These are phyloP conservation scores for Columba guinea DNA, from an alignment of 2,797 vertebrate species.

Conservation along the genomic window DNA sequence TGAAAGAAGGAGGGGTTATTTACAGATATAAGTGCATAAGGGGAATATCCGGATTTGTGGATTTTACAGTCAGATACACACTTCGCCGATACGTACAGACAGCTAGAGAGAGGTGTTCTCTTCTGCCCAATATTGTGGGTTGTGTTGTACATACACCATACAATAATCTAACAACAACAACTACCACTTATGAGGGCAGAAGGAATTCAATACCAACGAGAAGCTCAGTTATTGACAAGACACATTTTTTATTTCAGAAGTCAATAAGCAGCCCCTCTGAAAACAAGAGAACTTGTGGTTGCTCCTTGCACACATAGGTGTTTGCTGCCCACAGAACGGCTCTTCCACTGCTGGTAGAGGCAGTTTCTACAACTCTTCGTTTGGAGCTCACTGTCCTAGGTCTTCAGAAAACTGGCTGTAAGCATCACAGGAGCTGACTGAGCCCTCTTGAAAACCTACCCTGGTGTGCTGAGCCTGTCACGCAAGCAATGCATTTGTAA, in stretches of 20 bases:
- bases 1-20: neutral
- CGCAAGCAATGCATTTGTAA: neutral
- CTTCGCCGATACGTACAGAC: neutral
- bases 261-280: neutral
- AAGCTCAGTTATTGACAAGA: neutral
- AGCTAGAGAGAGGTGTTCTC: neutral
- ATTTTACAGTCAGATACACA: neutral
- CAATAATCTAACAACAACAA: neutral
- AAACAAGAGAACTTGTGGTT: neutral
- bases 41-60: neutral
- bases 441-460: neutral
- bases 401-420: neutral
- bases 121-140: neutral
- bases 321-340: neutral
- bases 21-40: neutral
- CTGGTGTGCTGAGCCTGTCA: neutral
- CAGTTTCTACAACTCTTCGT: neutral
- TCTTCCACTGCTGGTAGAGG: neutral
- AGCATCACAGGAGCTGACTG: accelerated
- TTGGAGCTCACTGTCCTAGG: neutral
- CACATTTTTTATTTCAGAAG: neutral
- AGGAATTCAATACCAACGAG: neutral
- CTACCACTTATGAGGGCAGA: neutral
- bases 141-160: neutral
- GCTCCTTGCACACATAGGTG: accelerated